Conservation (phyloP, 2,797 vertebrate genomes). For the Knipowitschia caucasica region DNA sequence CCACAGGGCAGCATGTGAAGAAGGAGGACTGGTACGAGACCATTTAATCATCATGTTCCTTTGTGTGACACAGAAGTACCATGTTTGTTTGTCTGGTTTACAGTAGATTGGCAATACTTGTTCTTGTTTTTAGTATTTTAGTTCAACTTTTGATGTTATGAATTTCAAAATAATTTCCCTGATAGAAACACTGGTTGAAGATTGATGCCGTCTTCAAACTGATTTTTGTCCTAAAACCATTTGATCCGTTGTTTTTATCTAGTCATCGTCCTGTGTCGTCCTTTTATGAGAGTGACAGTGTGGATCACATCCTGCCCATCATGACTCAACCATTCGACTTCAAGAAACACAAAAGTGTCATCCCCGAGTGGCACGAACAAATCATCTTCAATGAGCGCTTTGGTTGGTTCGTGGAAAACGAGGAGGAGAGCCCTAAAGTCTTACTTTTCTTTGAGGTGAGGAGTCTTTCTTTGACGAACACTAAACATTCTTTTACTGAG, state of each 20-base stretch:
- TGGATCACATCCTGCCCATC: slow-evolving; percentile 86
- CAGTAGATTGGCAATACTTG: too few relatives aligned
- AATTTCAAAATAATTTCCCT: too few relatives aligned
- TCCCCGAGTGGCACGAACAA: slow-evolving; percentile 96
- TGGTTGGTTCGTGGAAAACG: slow-evolving; percentile 82
- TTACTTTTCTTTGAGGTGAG: slow-evolving; percentile 94
- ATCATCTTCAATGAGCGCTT: slow-evolving; percentile 94
- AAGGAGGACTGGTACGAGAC: slow-evolving; percentile 86
- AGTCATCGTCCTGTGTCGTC: slow-evolving; percentile 86
- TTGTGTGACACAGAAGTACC: background rate
- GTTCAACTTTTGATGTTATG: too few relatives aligned
- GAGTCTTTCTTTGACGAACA: background rate
- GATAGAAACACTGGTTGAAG: too few relatives aligned
- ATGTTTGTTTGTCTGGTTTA: too few relatives aligned
- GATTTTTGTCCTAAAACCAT: too few relatives aligned
- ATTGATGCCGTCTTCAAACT: too few relatives aligned
- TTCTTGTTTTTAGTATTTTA: too few relatives aligned
- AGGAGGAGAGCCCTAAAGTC: slow-evolving; percentile 77
- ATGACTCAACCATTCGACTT: slow-evolving; percentile 94
- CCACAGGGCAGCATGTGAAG: slow-evolving; percentile 86
- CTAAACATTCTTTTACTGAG: background rate
- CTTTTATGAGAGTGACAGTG: slow-evolving; percentile 83
- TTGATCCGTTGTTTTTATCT: too few relatives aligned
- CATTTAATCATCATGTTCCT: background rate
- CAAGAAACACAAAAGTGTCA: slow-evolving; percentile 83